Conservation (phyloP, 2,797 vertebrate genomes). For the Rhabdophis nuchalis region DNA sequence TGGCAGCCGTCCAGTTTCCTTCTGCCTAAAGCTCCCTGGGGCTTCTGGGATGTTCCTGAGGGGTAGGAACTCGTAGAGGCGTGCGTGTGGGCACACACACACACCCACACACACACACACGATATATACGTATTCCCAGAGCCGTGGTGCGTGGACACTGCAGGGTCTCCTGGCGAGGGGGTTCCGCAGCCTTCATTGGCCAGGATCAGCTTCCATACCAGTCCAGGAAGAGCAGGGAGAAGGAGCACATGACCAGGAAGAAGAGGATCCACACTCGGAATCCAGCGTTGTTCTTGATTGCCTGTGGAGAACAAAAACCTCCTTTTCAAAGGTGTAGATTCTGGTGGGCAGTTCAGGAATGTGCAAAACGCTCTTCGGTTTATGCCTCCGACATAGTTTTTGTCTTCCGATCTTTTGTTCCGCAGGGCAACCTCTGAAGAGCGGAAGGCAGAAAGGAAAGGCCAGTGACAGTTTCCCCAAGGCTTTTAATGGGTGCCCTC, state of each 20-base stretch:
- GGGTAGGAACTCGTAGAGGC: too few species aligned
- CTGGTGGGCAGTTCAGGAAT: background rate
- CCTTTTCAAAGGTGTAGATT: background rate
- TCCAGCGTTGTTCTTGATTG: constrained; percentile 98
- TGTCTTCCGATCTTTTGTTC: background rate
- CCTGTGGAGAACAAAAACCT: constrained; percentile 68
- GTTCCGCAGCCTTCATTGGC: background rate
- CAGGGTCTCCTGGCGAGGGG: fast-evolving
- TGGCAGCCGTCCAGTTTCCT: background rate
- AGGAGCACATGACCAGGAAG: constrained; percentile 98
- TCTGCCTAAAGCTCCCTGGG: background rate
- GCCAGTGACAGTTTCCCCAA: background rate
- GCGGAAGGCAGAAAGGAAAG: background rate
- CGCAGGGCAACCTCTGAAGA: background rate
- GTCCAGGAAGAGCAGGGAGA: constrained; percentile 95
- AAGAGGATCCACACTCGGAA: constrained; percentile 98
- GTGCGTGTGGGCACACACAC: fast-evolving
- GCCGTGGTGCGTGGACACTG: fast-evolving
- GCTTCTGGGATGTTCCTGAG: background rate
- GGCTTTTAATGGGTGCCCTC: background rate
- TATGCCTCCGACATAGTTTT: background rate
- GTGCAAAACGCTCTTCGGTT: background rate
- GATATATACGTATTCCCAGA: background rate
- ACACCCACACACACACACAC: too few species aligned
- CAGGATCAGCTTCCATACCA: constrained; percentile 92